phyloP scores from a whole-genome alignment of 92 coral and sea anemone genomes.

The Metridium senile region DNA sequence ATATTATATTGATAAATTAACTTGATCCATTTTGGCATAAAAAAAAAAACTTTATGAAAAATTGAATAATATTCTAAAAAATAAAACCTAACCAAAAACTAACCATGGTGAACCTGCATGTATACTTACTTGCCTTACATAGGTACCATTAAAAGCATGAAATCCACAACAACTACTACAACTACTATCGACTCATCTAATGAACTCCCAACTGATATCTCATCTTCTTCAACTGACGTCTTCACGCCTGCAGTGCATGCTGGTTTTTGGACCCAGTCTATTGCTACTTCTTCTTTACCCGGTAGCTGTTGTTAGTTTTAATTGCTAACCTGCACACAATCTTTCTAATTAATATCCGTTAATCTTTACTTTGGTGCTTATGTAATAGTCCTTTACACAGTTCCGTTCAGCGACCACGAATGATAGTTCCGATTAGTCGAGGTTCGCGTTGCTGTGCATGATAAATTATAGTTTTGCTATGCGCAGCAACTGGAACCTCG shows the following conservation, averaged over 20 bases:
- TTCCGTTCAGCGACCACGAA: too few species aligned
- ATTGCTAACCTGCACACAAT: conserved; percentile 16
- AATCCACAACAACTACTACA: neutral
- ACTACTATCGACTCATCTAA: neutral
- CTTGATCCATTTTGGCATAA: too few species aligned
- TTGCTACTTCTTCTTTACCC: conserved; percentile 8
- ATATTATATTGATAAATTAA: too few species aligned
- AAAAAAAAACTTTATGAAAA: too few species aligned
- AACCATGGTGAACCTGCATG: conserved; percentile 17
- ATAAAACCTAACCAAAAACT: conserved; percentile 13
- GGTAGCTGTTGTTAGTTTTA: conserved; percentile 29
- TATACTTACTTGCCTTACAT: neutral
- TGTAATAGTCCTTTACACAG: too few species aligned
- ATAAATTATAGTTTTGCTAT: too few species aligned
- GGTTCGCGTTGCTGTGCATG: too few species aligned
- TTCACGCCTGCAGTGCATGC: conserved; percentile 10
- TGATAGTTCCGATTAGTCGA: too few species aligned
- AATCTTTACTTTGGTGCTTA: neutral
- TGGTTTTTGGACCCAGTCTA: conserved; percentile 12
- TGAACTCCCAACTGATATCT: neutral
- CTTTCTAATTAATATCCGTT: conserved; percentile 11
- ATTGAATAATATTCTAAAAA: too few species aligned
- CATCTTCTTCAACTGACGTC: conserved; percentile 11
- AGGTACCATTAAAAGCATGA: conserved; percentile 19
- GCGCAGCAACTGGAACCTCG: too few species aligned